These are phyloP conservation scores for Cheilosia pagana DNA, from an alignment of 2,888 invertebrate genomes.

Conservation along the genomic window DNA sequence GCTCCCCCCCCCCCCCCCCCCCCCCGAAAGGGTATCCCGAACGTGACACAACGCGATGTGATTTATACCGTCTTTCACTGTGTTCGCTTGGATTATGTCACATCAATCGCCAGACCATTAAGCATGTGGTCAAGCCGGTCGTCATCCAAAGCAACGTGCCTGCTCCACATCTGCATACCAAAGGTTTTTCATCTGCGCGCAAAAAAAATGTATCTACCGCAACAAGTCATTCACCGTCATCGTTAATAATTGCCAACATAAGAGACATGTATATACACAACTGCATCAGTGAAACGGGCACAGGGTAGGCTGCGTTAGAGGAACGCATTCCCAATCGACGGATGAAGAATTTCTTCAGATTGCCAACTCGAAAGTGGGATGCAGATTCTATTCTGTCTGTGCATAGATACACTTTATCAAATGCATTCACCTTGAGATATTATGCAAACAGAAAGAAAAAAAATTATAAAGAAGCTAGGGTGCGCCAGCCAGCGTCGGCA, in stretches of 20 bases:
- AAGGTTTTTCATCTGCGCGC: slow-evolving; percentile 19
- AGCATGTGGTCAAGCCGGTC: slow-evolving; percentile 65
- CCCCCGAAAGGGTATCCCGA: neutral
- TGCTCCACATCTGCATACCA: slow-evolving; percentile 55
- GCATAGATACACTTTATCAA: slow-evolving; percentile 31
- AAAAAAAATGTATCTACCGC: slow-evolving; percentile 34
- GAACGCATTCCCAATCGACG: slow-evolving; percentile 46
- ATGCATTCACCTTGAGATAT: slow-evolving; percentile 68
- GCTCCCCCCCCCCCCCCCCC: no score
- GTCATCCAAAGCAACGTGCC: slow-evolving; percentile 37
- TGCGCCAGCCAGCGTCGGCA: slow-evolving; percentile 26
- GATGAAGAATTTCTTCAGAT: slow-evolving; percentile 39
- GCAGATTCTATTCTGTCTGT: slow-evolving; percentile 19
- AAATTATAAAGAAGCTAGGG: slow-evolving; percentile 1
- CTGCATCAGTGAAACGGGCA: slow-evolving; percentile 16
- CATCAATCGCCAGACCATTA: slow-evolving; percentile 68
- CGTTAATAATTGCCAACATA: slow-evolving; percentile 52
- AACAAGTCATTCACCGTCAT: slow-evolving; percentile 64
- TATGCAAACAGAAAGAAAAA: slow-evolving; percentile 37
- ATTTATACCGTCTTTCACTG: slow-evolving; percentile 58
- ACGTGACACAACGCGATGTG: slow-evolving; percentile 24
- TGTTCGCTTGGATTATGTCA: slow-evolving; percentile 67
- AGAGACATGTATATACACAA: neutral
- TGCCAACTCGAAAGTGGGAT: slow-evolving; percentile 27
- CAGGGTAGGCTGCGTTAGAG: slow-evolving; percentile 25